A percentile compares a stretch with the other conserved stretches of the same genome.
Conservation (phyloP, 2,888 invertebrate species). For the Ormyrus nitidulus region DNA sequence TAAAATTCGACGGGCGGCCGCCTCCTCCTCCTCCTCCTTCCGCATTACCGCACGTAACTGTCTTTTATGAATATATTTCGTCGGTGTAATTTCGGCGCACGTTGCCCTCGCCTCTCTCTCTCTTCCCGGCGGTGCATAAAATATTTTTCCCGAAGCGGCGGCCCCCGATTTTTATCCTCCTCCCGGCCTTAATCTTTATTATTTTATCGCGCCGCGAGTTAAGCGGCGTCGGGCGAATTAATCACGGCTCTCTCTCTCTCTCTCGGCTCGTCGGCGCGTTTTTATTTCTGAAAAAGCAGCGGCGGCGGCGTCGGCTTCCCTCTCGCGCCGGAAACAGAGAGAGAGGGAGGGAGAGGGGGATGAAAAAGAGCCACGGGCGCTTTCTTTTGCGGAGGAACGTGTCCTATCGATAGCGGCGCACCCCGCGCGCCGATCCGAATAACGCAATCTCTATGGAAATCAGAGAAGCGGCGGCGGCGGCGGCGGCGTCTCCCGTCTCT, state of each 20-base stretch:
- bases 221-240: not conserved
- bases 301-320: no score
- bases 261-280: not conserved
- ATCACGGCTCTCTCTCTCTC: no score
- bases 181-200: not conserved
- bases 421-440: constrained; percentile 33
- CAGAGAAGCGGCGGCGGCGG: constrained; percentile 35
- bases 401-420: constrained; percentile 46
- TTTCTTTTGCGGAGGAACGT: constrained; percentile 37
- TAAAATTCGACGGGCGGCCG: no score
- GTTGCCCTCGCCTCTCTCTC: no score
- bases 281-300: not conserved
- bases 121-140: no score
- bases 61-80: no score
- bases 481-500: constrained; percentile 4
- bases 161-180: no score
- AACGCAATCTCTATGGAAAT: constrained; percentile 54
- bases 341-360: not conserved
- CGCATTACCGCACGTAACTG: no score
- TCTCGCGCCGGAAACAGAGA: not conserved
- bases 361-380: constrained; percentile 27
- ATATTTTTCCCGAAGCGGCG: no score
- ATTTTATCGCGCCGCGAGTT: not conserved
- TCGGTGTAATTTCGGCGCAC: no score
- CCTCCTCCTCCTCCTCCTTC: no score